Evolutionary conservation across 2,888 invertebrate species (phyloP).

Genomic region (Bugulina stolonifera): DNA sequence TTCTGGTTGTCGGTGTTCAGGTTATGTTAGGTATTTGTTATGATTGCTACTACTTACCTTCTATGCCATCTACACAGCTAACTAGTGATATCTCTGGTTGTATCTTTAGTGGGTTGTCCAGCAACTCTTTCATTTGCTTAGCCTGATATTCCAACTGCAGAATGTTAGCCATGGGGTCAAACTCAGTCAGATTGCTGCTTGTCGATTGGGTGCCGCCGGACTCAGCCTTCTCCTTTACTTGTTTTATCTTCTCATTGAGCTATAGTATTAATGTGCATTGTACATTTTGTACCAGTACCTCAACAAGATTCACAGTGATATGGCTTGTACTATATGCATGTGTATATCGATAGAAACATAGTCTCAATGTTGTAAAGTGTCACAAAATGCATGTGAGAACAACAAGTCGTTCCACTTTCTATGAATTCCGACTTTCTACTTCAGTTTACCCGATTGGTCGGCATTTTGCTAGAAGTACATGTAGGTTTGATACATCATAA

Average conservation of each 20-base stretch:
- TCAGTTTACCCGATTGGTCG: too few relatives aligned
- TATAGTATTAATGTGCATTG: background rate
- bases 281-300: background rate
- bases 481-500: too few relatives aligned
- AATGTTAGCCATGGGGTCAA: constrained; percentile 27
- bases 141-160: constrained; percentile 17
- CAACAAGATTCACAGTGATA: too few relatives aligned
- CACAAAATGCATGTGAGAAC: too few relatives aligned
- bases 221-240: constrained; percentile 33
- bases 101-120: constrained; percentile 37
- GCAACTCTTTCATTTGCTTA: constrained; percentile 30
- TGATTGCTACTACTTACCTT: constrained; percentile 31
- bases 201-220: constrained; percentile 28
- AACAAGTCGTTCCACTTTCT: too few relatives aligned
- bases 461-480: too few relatives aligned
- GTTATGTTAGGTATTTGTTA: too few relatives aligned
- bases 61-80: constrained; percentile 37
- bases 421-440: too few relatives aligned
- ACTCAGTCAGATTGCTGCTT: constrained; percentile 31
- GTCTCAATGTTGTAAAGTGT: too few relatives aligned
- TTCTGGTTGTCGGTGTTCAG: too few relatives aligned
- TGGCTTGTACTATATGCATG: too few relatives aligned
- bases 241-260: constrained; percentile 31
- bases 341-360: too few relatives aligned
- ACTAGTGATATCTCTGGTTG: constrained; percentile 38